Base-by-base conservation (phyloP, 1,140 invertebrate species). In the Mylabris phalerata region DNA sequence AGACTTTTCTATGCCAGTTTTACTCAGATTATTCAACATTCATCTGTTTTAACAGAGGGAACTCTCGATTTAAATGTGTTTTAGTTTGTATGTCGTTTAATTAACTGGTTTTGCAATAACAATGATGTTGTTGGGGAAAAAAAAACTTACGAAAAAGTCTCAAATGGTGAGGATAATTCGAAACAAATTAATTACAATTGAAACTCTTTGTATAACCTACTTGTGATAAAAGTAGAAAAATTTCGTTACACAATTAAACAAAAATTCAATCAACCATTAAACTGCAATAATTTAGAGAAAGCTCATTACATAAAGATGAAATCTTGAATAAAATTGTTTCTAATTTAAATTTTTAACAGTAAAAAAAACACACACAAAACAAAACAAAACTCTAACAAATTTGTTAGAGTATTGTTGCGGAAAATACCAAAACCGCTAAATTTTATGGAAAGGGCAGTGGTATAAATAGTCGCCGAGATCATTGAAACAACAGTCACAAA, bases 391-490 rank as follows among this genome's bases (percentile, higher is more conserved):
- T 19, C 19, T 32, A 32, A 32, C 32, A 32, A 32, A 32, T 32
- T 32, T 32, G 32, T 32, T 32, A 32, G 7, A 32, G 32, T 61
- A 66, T 62, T 66, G 52, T 64, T 55, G 59, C 64, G 60, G 62
- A 64, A 66, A 62, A 60, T 57, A 55, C 55, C 55, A 62, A 49
- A 51, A 49, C 42, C 46, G 48, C 48, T 32, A 32, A 32, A 32
- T 5, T 32, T 32, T 56, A 57, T 66, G 62, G 67, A 65, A 69
- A 69, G 58, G 41, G 32, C 24, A n/a, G 13, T 55, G 50, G 59
- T 70, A 70, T 70, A 70, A 68, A 70, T 69, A 43, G n/a, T 13
- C 38, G 43, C n/a, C 44, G 9, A 44, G 48, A 42, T 38, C 6
- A 39, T 55, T 26, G 32, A 55, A 55, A 38, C 44, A 45, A 60